Evolutionary conservation across 2,113 vertebrate genomes (phyloP).

Genomic region (Tiliqua scincoides): DNA sequence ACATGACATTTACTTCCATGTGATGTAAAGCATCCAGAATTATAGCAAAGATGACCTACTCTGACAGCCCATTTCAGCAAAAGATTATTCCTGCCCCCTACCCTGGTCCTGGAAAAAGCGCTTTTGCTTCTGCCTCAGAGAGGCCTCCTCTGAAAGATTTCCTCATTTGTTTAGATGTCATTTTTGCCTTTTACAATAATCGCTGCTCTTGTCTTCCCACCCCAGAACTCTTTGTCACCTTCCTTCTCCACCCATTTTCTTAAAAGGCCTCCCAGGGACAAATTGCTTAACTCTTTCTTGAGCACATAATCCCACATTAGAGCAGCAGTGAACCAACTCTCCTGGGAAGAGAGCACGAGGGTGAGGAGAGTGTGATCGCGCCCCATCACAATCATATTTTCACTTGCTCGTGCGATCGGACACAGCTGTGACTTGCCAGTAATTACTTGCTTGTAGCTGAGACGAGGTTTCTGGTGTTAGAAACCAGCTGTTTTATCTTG

Average conservation of each 20-base stretch:
- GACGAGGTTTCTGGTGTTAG: slow-evolving; percentile 51
- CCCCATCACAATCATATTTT: slow-evolving; percentile 64
- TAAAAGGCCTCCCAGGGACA: slow-evolving; percentile 38
- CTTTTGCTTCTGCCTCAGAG: not conserved
- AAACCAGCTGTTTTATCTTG: slow-evolving; percentile 60
- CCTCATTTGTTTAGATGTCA: slow-evolving; percentile 16
- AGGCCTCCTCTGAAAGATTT: slow-evolving; percentile 40
- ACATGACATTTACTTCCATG: not conserved
- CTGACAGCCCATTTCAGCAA: not conserved
- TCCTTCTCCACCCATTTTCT: slow-evolving; percentile 38
- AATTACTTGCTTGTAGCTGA: slow-evolving; percentile 63
- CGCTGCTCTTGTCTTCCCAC: slow-evolving; percentile 38
- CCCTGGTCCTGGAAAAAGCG: not conserved
- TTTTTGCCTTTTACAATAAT: slow-evolving; percentile 39
- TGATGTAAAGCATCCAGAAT: not conserved
- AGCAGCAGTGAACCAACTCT: slow-evolving; percentile 41
- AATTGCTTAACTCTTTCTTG: slow-evolving; percentile 33
- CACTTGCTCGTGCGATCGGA: slow-evolving; percentile 60
- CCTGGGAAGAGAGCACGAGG: slow-evolving; percentile 42
- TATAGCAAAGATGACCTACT: not conserved
- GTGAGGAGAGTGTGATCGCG: slow-evolving; percentile 63
- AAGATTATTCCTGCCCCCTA: not conserved
- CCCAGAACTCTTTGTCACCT: slow-evolving; percentile 50
- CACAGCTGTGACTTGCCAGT: slow-evolving; percentile 67
- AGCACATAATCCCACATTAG: slow-evolving; percentile 39